Base-by-base conservation (phyloP, 2,113 vertebrate genomes). In the Mormyrus lacerda region DNA sequence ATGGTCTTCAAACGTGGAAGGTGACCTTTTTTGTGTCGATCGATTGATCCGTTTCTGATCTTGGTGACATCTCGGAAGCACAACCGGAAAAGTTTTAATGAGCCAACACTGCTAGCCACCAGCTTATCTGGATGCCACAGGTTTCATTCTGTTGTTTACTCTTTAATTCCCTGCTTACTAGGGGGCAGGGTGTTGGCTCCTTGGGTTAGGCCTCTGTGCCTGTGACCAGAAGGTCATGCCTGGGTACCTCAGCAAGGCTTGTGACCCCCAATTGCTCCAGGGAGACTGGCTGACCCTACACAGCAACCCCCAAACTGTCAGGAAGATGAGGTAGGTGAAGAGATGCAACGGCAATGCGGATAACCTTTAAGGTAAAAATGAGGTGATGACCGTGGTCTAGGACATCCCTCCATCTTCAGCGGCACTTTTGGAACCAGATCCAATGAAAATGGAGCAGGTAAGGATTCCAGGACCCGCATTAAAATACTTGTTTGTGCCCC, bases 361-460 rank as follows among this genome's bases (percentile, higher is more conserved):
- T 94, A 8, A 97, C 95, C 91, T 96, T 96, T 91, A 97, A 97
- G 87, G 94, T 95, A 76, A 97, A 96, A 73, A 94, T 93, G 85
- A 96, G 96, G 84, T 95, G 96, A 73, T 95, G 92, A 96, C 94
- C 19, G 97, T 91, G 0, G 94, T 97, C 96, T 96, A 97, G 87
- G 94, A 94, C 65, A 31, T 2, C 27, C 94, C 92, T 0, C 95
- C 95, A 0, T 55, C 91, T 53, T 95, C 91, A 0, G 94, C 94
- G 91, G 92, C 3, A 21, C 89, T 93, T 90, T 97, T 95, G 3
- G 92, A 94, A 91, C 96, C 97, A 93, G 69, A 47, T 93, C 83
- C 89, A 55, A 94, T 51, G 91, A 91, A 89, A 94, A 85, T 90
- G 31, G 13, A 58, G 35, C 21, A 53, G 31, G 42, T 65, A 21